These are phyloP conservation scores for Pseudomyrmex dendroicus DNA, from an alignment of 1,140 invertebrate genomes.

Conservation along the genomic window DNA sequence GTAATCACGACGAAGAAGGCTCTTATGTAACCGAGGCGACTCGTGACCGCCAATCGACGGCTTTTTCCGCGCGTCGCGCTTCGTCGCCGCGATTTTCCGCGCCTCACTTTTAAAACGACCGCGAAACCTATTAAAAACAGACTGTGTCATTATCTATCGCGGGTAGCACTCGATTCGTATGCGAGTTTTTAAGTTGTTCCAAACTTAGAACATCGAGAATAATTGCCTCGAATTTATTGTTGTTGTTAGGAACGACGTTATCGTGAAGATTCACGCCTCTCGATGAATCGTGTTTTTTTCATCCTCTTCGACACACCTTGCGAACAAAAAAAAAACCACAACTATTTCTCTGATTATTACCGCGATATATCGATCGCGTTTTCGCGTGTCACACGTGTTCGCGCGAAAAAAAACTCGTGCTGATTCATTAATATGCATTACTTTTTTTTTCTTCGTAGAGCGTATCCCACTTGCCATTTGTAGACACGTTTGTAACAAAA, in stretches of 20 bases:
- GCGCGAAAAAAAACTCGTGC: no score
- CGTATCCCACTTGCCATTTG: no score
- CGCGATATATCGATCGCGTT: neutral
- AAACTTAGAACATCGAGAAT: no score
- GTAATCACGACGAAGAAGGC: constrained; percentile 36
- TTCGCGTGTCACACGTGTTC: constrained; percentile 14
- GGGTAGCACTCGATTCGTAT: no score
- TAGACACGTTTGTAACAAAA: no score
- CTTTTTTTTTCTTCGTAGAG: neutral
- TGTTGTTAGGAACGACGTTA: no score
- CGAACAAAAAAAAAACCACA: neutral
- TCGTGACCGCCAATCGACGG: constrained; percentile 41
- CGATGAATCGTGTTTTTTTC: neutral
- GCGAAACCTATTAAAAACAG: no score
- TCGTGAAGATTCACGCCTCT: no score
- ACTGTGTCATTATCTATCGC: neutral
- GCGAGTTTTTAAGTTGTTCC: no score
- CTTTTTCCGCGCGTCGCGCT: constrained; percentile 37
- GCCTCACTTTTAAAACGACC: neutral
- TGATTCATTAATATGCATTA: neutral
- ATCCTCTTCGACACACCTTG: neutral
- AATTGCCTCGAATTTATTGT: no score
- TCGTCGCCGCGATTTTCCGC: constrained; percentile 2
- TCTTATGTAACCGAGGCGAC: constrained; percentile 16
- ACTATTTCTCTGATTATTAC: neutral